Percentiles rank a stretch among this genome's conserved stretches.
Conservation (phyloP, 2,888 invertebrate genomes). For the Periphyllus acericola region DNA sequence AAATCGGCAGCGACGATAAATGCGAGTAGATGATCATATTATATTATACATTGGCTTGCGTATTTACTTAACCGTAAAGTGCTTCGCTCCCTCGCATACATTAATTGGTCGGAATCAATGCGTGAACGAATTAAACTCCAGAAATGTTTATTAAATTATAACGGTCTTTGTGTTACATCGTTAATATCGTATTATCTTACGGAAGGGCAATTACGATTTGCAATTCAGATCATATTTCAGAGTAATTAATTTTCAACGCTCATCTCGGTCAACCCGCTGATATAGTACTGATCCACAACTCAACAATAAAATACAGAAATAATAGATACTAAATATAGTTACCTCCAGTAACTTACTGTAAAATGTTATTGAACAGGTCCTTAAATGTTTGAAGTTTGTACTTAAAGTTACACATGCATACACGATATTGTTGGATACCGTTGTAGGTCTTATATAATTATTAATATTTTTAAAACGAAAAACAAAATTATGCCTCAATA, state of each 20-base stretch:
- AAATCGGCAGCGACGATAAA: not conserved
- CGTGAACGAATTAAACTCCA: constrained; percentile 9
- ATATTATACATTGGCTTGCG: not conserved
- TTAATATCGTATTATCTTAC: not conserved
- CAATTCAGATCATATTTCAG: not conserved
- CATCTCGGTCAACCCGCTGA: not conserved
- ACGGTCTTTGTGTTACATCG: constrained; percentile 3
- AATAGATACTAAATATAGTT: no score
- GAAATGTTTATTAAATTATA: constrained; percentile 47
- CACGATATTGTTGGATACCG: no score
- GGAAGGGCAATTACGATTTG: not conserved
- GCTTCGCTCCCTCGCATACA: constrained; percentile 16
- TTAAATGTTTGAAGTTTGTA: no score
- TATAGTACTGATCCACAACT: not conserved
- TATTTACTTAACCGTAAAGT: constrained; percentile 48
- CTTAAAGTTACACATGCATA: no score
- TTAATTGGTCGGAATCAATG: constrained; percentile 38
- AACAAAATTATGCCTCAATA: no score
- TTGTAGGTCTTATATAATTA: no score
- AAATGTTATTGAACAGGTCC: not conserved
- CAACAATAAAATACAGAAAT: not conserved
- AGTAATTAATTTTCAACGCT: no score
- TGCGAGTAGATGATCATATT: not conserved
- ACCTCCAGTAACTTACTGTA: no score
- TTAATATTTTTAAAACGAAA: no score